Conservation (phyloP, 2,888 invertebrate genomes). For the Candidula unifasciata region DNA sequence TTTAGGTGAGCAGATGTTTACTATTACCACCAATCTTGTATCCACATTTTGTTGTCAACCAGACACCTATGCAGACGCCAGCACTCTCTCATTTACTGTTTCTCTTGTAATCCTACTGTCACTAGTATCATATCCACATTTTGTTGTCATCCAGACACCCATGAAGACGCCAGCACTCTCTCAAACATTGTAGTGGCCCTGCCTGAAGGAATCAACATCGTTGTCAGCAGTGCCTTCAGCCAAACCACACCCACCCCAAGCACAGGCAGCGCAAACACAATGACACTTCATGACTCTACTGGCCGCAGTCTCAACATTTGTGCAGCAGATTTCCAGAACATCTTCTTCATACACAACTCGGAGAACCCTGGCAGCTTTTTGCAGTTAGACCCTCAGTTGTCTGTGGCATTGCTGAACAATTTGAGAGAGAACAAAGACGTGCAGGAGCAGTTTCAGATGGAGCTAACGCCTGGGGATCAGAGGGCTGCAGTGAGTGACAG, state of each 20-base stretch:
- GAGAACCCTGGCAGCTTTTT: constrained; percentile 24
- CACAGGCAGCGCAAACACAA: neutral
- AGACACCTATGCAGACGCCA: too few species aligned
- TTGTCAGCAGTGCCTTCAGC: neutral
- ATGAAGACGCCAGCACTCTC: neutral
- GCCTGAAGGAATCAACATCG: constrained; percentile 33
- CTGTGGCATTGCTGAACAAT: constrained; percentile 20
- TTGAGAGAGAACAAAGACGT: constrained; percentile 24
- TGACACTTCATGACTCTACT: neutral
- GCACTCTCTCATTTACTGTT: too few species aligned
- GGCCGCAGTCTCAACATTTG: neutral
- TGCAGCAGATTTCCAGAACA: constrained; percentile 17
- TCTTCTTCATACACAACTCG: constrained; percentile 28
- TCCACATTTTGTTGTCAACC: too few species aligned
- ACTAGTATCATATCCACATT: neutral
- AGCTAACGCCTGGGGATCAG: neutral
- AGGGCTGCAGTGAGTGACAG: neutral
- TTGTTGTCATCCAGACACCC: neutral
- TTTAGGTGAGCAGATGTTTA: too few species aligned
- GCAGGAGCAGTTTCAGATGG: constrained; percentile 24
- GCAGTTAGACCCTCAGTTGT: constrained; percentile 32
- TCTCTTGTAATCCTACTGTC: too few species aligned
- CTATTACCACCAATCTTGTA: too few species aligned
- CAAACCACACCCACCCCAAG: neutral
- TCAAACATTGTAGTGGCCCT: constrained; percentile 28